These are phyloP conservation scores for Catamblyrhynchus diadema DNA, from an alignment of 2,797 vertebrate genomes.

Conservation along the genomic window DNA sequence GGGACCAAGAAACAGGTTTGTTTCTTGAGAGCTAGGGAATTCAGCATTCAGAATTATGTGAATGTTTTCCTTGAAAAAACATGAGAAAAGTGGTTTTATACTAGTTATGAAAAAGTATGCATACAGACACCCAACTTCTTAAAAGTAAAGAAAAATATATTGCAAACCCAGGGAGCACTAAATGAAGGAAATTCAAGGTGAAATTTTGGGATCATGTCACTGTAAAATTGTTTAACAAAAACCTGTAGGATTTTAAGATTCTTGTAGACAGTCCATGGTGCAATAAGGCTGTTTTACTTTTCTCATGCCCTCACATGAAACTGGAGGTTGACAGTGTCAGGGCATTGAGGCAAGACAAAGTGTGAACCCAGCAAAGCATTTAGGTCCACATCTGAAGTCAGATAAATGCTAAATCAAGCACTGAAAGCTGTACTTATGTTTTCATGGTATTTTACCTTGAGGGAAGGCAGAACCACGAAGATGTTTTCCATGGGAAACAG, in stretches of 20 bases:
- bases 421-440: neutral
- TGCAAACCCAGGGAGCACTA: neutral
- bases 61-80: neutral
- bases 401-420: neutral
- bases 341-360: neutral
- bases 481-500: neutral
- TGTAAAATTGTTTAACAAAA: neutral
- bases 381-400: neutral
- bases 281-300: neutral
- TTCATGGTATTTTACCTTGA: neutral
- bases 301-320: neutral
- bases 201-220: neutral
- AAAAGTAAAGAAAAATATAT: neutral
- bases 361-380: neutral
- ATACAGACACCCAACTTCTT: neutral
- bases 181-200: neutral
- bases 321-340: neutral
- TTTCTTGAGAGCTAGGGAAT: neutral
- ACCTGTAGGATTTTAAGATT: neutral
- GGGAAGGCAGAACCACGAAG: neutral
- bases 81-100: neutral
- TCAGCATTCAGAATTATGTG: neutral
- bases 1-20: neutral
- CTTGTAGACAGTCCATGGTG: neutral
- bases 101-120: neutral